Conservation (phyloP, 2,113 vertebrate genomes). For the Neogobius melanostomus region DNA sequence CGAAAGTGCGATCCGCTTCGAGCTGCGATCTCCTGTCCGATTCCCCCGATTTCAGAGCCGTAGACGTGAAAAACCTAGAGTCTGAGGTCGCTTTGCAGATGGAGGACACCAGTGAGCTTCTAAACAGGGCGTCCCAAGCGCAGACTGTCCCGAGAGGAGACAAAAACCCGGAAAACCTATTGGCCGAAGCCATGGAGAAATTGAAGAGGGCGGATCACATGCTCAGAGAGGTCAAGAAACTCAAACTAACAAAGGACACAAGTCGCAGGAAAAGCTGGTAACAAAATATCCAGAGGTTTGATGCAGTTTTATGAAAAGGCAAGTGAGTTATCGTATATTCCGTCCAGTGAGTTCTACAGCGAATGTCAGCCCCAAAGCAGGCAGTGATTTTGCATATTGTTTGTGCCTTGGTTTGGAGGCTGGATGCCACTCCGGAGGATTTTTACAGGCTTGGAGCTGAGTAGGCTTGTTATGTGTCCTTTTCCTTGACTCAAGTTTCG, state of each 20-base stretch:
- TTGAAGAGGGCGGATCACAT: slow-evolving; percentile 85
- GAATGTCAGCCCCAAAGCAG: neutral
- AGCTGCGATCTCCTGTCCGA: slow-evolving; percentile 80
- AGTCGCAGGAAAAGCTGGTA: slow-evolving; percentile 82
- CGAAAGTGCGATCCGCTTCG: slow-evolving; percentile 79
- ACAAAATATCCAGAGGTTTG: slow-evolving; percentile 40
- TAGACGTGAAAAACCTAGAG: slow-evolving; percentile 77
- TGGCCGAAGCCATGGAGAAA: slow-evolving; percentile 87
- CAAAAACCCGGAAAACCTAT: slow-evolving; percentile 72
- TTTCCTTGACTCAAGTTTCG: too few relatives aligned
- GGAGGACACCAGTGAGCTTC: slow-evolving; percentile 81
- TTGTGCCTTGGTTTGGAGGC: too few relatives aligned
- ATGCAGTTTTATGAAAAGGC: slow-evolving; percentile 24
- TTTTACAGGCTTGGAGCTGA: too few relatives aligned
- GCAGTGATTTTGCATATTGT: too few relatives aligned
- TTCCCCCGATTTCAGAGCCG: neutral
- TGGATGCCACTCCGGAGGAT: too few relatives aligned
- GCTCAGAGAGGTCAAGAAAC: slow-evolving; percentile 83
- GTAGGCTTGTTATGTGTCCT: too few relatives aligned
- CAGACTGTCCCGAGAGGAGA: slow-evolving; percentile 17
- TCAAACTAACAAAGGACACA: slow-evolving; percentile 64
- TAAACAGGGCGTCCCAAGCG: slow-evolving; percentile 64
- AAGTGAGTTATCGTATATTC: neutral
- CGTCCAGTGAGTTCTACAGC: neutral
- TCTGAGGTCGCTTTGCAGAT: slow-evolving; percentile 81